These are phyloP conservation scores for Beroe forskalii DNA, from an alignment of 37 sponge, comb jelly and placozoan genomes.

Conservation along the genomic window DNA sequence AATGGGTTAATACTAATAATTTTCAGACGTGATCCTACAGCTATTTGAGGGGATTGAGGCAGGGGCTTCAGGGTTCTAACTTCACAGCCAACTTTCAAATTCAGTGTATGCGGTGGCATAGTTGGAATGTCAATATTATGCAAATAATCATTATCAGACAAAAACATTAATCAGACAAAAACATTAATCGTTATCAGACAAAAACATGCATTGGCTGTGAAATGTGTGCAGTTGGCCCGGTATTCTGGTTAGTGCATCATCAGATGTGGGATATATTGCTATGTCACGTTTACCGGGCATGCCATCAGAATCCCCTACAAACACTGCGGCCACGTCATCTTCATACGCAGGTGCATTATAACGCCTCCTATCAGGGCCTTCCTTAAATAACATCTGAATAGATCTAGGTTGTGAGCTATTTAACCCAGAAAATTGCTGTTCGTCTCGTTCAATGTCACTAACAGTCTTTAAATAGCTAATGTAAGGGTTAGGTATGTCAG, in stretches of 20 bases:
- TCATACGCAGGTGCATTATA: no score
- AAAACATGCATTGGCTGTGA: neutral
- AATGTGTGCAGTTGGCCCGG: neutral
- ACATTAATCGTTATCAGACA: neutral
- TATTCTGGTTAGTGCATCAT: neutral
- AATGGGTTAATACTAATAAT: neutral
- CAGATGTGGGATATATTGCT: neutral
- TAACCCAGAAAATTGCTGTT: neutral
- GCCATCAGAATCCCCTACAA: conserved; percentile 3
- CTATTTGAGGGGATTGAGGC: neutral
- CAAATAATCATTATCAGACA: neutral
- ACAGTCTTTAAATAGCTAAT: neutral
- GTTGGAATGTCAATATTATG: neutral
- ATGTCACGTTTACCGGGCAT: neutral
- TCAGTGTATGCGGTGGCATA: neutral
- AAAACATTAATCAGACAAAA: no score
- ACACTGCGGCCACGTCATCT: no score
- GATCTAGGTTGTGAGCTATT: neutral
- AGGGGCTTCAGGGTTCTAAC: neutral
- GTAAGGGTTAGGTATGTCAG: neutral
- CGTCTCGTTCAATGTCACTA: neutral
- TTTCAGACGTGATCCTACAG: neutral
- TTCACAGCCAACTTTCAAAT: neutral
- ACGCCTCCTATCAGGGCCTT: no score
- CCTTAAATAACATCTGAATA: neutral